These are phyloP conservation scores for Horisme vitalbata DNA, from an alignment of 2,888 invertebrate genomes.

Conservation along the genomic window DNA sequence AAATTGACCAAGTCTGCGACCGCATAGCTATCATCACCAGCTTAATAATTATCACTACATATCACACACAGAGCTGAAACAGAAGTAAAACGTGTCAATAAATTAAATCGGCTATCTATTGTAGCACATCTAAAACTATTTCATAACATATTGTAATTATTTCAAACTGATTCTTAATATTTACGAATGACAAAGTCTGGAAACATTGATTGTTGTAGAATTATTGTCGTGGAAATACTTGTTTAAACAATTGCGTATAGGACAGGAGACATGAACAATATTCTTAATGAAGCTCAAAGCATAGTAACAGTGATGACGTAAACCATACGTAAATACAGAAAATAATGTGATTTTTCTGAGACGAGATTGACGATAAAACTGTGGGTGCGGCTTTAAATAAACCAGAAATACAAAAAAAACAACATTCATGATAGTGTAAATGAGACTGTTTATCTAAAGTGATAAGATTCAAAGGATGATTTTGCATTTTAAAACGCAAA, in stretches of 20 bases:
- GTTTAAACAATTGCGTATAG: slow-evolving; percentile 20
- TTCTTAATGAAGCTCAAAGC: slow-evolving; percentile 12
- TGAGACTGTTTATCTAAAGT: background rate
- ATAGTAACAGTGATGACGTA: slow-evolving; percentile 36
- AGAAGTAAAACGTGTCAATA: background rate
- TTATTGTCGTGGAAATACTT: background rate
- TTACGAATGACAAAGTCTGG: background rate
- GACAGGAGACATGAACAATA: slow-evolving; percentile 16
- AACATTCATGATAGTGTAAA: background rate
- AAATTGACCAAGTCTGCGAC: no score
- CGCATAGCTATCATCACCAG: no score
- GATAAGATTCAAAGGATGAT: background rate
- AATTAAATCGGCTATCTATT: background rate
- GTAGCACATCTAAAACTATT: slow-evolving; percentile 1
- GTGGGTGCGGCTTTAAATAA: slow-evolving; percentile 29
- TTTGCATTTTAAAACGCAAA: no score
- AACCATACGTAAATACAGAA: slow-evolving; percentile 22
- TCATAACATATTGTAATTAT: slow-evolving; percentile 2
- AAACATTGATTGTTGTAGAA: background rate
- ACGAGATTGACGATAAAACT: slow-evolving; percentile 30
- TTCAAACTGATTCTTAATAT: slow-evolving; percentile 1
- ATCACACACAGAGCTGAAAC: no score
- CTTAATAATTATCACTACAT: no score
- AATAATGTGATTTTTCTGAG: slow-evolving; percentile 30
- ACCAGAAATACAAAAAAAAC: background rate